Evolutionary conservation across 2,113 vertebrate genomes (phyloP), one percentile per base, ranked within the genome.

Genomic region (Oreochromis niloticus): DNA sequence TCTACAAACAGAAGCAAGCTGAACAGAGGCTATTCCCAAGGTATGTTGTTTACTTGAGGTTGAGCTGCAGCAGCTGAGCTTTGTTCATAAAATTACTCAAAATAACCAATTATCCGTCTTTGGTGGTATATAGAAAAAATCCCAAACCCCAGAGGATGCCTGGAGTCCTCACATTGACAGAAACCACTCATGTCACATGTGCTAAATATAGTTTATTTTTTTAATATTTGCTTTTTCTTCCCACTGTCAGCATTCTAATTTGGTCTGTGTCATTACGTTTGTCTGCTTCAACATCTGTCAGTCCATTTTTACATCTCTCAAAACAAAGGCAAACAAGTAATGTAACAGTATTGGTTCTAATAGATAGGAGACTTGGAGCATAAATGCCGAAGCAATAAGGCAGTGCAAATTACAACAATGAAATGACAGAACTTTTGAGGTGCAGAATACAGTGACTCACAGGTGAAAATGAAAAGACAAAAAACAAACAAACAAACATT

Each of bases 71-170:
- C 96, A 96, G 96, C 95, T 95, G 95, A 96, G 95, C 94, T 96
- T 93, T 95, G 94, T 96, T 95, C 88, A 91, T 90, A 92, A 93
- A 96, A 96, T 96, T 95, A 96, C 96, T 95, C 94, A 96, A 96
- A 97, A 96, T 96, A 97, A 96, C 93, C 95, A 97, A 97, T 97
- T 96, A 96, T 95, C 92, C 93, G 73, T 96, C 92, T 96, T 94
- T 95, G 92, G 92, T 92, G 82, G 94, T 83, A 82, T 95, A 92
- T 92, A 95, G 88, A 93, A 91, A 88, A 85, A 90, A 92, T 89
- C 59, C 66, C 82, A 92, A 93, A 88, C 94, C 94, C 95, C 90
- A 85, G 91, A 95, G 94, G 94, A 93, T 80, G 88, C 85, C 91
- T 94, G 75, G 79, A 89, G 95, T 95, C 93, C 90, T 94, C 94